Conservation (phyloP, 2,888 invertebrate genomes). For the Galerucella pusilla region DNA sequence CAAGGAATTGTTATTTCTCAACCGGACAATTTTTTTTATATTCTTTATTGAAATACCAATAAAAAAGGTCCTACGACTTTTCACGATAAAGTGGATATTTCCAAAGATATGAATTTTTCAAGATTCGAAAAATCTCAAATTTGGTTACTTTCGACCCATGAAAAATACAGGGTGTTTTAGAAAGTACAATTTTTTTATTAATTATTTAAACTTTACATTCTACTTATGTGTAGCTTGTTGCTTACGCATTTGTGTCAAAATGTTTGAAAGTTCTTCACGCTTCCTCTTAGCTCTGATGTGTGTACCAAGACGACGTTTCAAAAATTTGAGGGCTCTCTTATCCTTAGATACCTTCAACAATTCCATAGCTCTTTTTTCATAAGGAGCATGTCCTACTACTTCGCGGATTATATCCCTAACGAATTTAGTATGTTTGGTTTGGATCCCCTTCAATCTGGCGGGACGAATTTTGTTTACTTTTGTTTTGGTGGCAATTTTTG, state of each 20-base stretch:
- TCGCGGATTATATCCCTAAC: conserved; percentile 96
- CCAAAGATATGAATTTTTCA: no score
- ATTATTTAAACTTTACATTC: conserved; percentile 28
- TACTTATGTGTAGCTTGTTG: conserved; percentile 75
- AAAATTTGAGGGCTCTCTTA: conserved; percentile 97
- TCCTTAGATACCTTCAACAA: conserved; percentile 97
- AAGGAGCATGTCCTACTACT: conserved; percentile 98
- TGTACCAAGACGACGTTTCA: conserved; percentile 96
- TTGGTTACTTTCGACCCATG: no score
- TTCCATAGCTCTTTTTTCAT: conserved; percentile 98
- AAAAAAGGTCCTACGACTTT: no score
- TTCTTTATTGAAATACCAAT: no score
- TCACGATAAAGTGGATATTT: no score
- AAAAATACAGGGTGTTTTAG: no score
- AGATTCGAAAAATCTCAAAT: no score
- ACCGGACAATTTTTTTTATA: no score
- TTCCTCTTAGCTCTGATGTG: conserved; percentile 99
- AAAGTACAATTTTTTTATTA: no score
- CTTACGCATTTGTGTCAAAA: conserved; percentile 97
- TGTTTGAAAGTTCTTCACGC: conserved; percentile 97
- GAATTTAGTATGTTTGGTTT: conserved; percentile 95
- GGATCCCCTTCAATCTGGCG: conserved; percentile 88
- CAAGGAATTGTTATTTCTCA: no score
- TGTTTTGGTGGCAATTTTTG: conserved; percentile 85
- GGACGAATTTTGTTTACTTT: conserved; percentile 78